Conservation (phyloP, 2,888 invertebrate species). For the Dynastes grantii region DNA sequence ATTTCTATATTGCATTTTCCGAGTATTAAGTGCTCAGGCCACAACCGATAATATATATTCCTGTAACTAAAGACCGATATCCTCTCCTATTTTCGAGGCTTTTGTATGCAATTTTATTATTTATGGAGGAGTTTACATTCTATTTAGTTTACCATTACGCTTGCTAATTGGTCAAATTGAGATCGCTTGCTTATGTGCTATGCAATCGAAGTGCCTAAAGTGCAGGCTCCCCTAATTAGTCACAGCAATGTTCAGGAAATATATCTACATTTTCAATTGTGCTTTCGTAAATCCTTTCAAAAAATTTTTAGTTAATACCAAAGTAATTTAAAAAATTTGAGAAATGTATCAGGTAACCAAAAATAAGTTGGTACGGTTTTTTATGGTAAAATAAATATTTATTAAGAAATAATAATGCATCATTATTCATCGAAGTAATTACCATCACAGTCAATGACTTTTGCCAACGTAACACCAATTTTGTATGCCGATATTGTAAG, state of each 20-base stretch:
- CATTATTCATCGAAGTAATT: too few species aligned
- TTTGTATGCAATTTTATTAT: not conserved
- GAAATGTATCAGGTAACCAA: too few species aligned
- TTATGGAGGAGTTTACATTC: too few species aligned
- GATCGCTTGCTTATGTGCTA: not conserved
- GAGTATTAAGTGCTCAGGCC: constrained; percentile 9
- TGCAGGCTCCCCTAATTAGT: not conserved
- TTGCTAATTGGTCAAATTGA: not conserved
- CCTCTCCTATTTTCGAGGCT: not conserved
- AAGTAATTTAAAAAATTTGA: too few species aligned
- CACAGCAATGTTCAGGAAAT: not conserved
- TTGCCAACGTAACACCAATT: too few species aligned
- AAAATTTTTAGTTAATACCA: not conserved
- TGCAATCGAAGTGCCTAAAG: not conserved
- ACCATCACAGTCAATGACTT: too few species aligned
- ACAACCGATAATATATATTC: not conserved
- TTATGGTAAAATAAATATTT: too few species aligned
- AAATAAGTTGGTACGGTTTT: too few species aligned
- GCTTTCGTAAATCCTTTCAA: not conserved
- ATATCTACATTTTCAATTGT: not conserved
- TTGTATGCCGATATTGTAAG: too few species aligned
- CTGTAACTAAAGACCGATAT: not conserved
- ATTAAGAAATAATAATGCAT: too few species aligned
- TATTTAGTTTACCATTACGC: not conserved
- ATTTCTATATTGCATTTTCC: constrained; percentile 39